phyloP scores from a whole-genome alignment of 2,888 invertebrate species.

The Euspilapteryx auroguttella region DNA sequence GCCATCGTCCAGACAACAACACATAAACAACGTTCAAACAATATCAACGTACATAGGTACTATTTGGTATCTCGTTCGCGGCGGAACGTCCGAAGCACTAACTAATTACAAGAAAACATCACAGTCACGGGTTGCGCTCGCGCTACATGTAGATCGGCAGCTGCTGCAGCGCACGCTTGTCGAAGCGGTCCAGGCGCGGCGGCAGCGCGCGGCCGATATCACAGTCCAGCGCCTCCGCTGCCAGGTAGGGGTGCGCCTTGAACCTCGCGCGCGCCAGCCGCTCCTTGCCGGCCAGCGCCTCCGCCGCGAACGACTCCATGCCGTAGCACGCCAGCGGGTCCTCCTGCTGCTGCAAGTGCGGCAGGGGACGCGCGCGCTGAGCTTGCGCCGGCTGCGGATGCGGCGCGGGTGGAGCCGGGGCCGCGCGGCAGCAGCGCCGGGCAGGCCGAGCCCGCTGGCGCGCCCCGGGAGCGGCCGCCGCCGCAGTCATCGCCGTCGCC shows the following conservation, averaged over 20 bases:
- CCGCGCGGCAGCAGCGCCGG: constrained; percentile 12
- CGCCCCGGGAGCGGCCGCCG: constrained; percentile 13
- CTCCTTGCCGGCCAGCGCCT: constrained; percentile 16
- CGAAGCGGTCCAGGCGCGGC: constrained; percentile 47
- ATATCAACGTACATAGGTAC: constrained; percentile 48
- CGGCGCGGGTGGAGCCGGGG: constrained; percentile 14
- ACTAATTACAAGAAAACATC: no score
- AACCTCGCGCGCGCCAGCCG: constrained; percentile 16
- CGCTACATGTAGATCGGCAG: constrained; percentile 54
- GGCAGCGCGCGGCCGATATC: constrained; percentile 40
- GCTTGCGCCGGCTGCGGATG: constrained; percentile 16
- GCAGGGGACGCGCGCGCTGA: constrained; percentile 17
- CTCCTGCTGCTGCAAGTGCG: constrained; percentile 15
- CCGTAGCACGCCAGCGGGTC: constrained; percentile 10
- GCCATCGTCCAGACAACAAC: constrained; percentile 40
- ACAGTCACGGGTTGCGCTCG: constrained; percentile 21
- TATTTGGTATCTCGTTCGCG: constrained; percentile 49
- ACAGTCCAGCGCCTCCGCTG: constrained; percentile 30
- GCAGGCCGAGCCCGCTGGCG: constrained; percentile 6
- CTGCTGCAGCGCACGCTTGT: constrained; percentile 54
- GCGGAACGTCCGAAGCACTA: no score
- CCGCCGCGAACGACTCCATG: constrained; percentile 17
- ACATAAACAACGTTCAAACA: constrained; percentile 45
- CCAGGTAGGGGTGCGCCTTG: constrained; percentile 31
- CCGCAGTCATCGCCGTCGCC: constrained; percentile 25